Conservation (phyloP, 2,888 invertebrate species). For the Eupeodes luniger region DNA sequence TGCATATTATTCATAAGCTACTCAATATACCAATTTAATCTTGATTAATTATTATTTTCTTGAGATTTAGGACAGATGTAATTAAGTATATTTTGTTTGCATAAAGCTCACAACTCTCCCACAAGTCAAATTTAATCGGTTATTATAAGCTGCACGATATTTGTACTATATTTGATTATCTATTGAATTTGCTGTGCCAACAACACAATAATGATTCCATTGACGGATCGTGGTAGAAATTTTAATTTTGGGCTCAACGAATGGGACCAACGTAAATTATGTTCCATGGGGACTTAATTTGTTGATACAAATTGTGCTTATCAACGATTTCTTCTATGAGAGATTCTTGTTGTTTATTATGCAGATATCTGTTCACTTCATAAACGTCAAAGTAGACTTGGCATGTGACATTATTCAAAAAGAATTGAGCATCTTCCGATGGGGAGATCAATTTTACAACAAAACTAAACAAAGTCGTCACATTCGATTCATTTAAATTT, state of each 20-base stretch:
- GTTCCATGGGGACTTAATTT: neutral
- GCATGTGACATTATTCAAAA: too few species aligned
- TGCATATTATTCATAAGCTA: neutral
- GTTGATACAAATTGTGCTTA: too few species aligned
- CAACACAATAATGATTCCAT: neutral
- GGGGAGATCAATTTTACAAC: too few species aligned
- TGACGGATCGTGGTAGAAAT: neutral
- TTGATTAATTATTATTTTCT: slow-evolving; percentile 30
- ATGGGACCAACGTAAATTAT: neutral
- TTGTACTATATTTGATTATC: neutral
- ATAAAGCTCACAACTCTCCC: slow-evolving; percentile 10
- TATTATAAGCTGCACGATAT: slow-evolving; percentile 5
- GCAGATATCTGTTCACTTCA: too few species aligned
- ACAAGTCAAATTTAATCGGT: slow-evolving; percentile 22
- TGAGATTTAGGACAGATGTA: slow-evolving; percentile 18
- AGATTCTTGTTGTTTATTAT: too few species aligned
- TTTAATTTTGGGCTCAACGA: neutral
- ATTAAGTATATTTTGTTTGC: slow-evolving; percentile 13
- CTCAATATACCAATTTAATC: neutral
- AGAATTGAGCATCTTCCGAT: too few species aligned
- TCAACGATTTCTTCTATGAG: too few species aligned
- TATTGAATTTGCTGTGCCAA: neutral
- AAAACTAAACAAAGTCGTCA: too few species aligned
- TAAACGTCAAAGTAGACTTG: too few species aligned
- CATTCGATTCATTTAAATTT: too few species aligned